Conservation (phyloP, 2,113 vertebrate species). For the Lophura nycthemera region DNA sequence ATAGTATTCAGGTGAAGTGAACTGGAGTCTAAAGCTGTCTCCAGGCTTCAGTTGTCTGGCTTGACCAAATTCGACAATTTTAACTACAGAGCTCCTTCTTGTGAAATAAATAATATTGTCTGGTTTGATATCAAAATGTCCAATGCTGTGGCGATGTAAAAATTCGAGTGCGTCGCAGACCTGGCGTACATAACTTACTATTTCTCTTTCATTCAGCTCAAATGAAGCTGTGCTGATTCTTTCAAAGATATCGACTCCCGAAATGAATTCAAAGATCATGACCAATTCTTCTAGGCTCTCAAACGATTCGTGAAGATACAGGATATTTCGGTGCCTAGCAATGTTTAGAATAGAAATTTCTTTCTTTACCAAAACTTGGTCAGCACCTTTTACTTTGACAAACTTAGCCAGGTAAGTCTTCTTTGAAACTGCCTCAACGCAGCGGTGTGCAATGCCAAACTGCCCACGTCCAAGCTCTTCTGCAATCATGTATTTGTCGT, state of each 20-base stretch:
- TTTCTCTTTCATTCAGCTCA: constrained; percentile 92
- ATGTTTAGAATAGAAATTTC: constrained; percentile 95
- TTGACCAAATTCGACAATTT: constrained; percentile 97
- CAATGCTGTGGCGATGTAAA: constrained; percentile 89
- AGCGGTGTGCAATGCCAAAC: constrained; percentile 95
- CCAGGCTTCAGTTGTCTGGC: constrained; percentile 92
- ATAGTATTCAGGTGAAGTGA: constrained; percentile 91
- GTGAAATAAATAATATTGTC: constrained; percentile 96
- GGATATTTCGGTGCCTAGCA: constrained; percentile 87
- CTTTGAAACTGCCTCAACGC: constrained; percentile 89
- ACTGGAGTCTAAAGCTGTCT: constrained; percentile 92
- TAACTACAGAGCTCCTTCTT: constrained; percentile 89
- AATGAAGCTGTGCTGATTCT: constrained; percentile 88
- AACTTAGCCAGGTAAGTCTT: constrained; percentile 98
- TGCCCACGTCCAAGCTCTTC: constrained; percentile 96
- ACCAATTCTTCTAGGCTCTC: constrained; percentile 96
- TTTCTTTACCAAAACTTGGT: constrained; percentile 95
- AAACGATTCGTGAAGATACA: constrained; percentile 94
- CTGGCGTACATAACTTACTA: constrained; percentile 89
- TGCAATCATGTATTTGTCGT: constrained; percentile 94
- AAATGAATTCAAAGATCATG: constrained; percentile 98
- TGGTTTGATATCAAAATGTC: constrained; percentile 95
- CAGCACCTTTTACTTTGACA: constrained; percentile 95
- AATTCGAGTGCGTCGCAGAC: constrained; percentile 92
- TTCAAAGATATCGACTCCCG: constrained; percentile 95